Base-by-base conservation (phyloP, 2,888 invertebrate species). In the Gasteruption jaculator region DNA sequence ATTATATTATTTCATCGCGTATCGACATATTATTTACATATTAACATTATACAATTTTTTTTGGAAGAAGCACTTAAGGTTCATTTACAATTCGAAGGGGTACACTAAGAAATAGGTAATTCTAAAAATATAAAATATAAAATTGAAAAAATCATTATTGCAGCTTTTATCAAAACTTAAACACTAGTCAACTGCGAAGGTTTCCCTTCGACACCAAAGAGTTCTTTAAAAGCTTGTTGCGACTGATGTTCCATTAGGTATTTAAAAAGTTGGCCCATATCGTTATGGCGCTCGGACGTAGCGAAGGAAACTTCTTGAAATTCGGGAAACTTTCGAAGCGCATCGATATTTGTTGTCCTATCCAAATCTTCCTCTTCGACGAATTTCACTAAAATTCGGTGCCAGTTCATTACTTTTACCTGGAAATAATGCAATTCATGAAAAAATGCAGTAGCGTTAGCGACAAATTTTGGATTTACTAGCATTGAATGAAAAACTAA, bases 351-450 rank as follows among this genome's bases (percentile, higher is more conserved):
- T 4, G 62, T 54, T 12, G 65, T 56, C 5, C 65, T 54, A 54
- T 69, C 66, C 61, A 54, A 63, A 58, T 66, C 61, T 4, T 66
- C 63, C 27, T 71, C 65, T 73, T 93, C 92, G 38, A 76, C 79
- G 63, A 85, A 82, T 58, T 83, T 84, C 43, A 90, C 73, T 39
- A 79, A 74, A 50, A 94, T 86, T 73, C 82, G 85, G 58, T 93
- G 88, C 93, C 93, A 94, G 51, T 77, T 82, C 82, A 91, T 79
- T 16, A 81, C 73, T 65, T 85, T 85, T 5, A 93, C 81, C 53
- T 74, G 53, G 19, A 65, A 62, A 31, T 22, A 24, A 47, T 45
- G 5, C 14, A 12, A 30, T 16, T 14, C 5, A 12, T 14, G n/a
- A n/a, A n/a, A n/a, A n/a, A n/a, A n/a, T n/a, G n/a, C n/a, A n/a